Base-by-base conservation (phyloP, 2,888 invertebrate genomes). In the Tipula confusa region DNA sequence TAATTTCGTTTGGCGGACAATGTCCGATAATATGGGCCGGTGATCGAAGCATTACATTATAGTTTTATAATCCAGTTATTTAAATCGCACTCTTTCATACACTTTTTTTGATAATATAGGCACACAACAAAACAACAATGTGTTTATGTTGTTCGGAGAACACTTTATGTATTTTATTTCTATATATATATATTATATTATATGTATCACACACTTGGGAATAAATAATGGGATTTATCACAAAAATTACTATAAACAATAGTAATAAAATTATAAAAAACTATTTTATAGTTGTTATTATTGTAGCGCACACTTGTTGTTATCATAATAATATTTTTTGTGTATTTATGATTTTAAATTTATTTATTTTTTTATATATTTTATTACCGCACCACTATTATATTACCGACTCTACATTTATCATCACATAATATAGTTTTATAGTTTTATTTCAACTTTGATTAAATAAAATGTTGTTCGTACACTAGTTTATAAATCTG, bases 1-100 rank as follows among this genome's bases (percentile, higher is more conserved):
- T 79, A 29, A 82, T 64, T 43, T 79, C 82, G 85, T 87, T 87
- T 85, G 87, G 86, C 86, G 88, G 87, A 87, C 89, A 88, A 86
- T 89, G 88, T 87, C 89, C 89, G 87, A 89, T 88, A 86, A 89
- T 87, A 87, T 90, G 90, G 87, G 89, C 91, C 89, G 89, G 91
- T 87, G 90, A 90, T 89, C 88, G 91, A 90, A 89, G 91, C 91
- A 90, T 89, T 48, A 43, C 28, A 82, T 82, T 82, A 33, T 82
- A 64, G 64, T 64, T 64, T 64, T 64, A 64, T 64, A 64, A 64
- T 64, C 64, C 48, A 48, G 7, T 6, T 48, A 7, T 18, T 48
- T n/a, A n/a, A n/a, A 48, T 48, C n/a, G 15, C 43, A 43, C 43
- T 43, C 15, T 43, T 15, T 15, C 43, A 64, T 24, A 64, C 64